phyloP scores from a whole-genome alignment of 2,113 vertebrate species.

The Monopterus albus region DNA sequence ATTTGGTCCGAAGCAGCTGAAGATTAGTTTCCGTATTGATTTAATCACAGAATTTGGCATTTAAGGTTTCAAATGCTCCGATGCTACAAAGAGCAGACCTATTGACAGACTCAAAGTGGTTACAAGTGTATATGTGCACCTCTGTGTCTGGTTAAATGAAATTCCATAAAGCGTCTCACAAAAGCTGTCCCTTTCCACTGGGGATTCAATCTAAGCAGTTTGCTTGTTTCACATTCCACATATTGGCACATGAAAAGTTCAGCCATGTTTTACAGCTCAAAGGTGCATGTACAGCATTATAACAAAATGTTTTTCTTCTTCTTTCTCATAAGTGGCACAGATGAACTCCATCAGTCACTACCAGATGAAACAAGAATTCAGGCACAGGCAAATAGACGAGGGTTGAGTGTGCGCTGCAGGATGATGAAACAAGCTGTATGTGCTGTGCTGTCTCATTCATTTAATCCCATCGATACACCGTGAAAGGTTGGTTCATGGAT shows the following conservation, averaged over 20 bases:
- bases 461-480: conserved; percentile 24
- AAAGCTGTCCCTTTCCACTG: conserved; percentile 15
- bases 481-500: conserved; percentile 23
- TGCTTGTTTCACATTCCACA: conserved; percentile 51
- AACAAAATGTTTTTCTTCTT: conserved; percentile 26
- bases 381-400: conserved; percentile 22
- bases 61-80: conserved; percentile 55
- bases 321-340: conserved; percentile 26
- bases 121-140: conserved; percentile 5
- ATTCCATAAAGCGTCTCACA: conserved; percentile 35
- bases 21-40: conserved; percentile 63
- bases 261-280: conserved; percentile 39
- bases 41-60: conserved; percentile 64
- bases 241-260: conserved; percentile 42
- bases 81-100: conserved; percentile 27
- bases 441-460: conserved; percentile 12
- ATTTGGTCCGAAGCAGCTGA: conserved; percentile 65
- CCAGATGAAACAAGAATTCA: conserved; percentile 48
- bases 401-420: conserved; percentile 1
- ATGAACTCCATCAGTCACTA: conserved; percentile 66
- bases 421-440: conserved; percentile 49
- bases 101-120: conserved; percentile 41
- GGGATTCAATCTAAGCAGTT: conserved; percentile 34
- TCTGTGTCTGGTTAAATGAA: conserved; percentile 28
- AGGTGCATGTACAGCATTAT: conserved; percentile 14